These are phyloP conservation scores for Electrophaes corylata DNA, from an alignment of 2,888 invertebrate genomes.

Conservation along the genomic window DNA sequence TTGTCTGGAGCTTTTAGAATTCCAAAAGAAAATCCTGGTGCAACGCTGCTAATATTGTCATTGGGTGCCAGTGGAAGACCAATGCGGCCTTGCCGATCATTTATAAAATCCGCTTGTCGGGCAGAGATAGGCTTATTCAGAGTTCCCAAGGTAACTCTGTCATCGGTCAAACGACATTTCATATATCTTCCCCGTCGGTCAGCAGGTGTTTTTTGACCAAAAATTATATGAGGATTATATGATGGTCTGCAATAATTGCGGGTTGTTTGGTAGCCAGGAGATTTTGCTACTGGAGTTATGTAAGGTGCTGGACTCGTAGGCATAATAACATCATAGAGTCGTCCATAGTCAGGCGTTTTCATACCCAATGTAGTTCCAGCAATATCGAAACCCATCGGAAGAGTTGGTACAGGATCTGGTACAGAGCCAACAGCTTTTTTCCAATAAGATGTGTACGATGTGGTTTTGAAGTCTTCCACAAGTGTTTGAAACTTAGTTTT, in stretches of 20 bases:
- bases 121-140: slow-evolving; percentile 47
- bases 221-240: slow-evolving; percentile 59
- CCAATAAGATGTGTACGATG: slow-evolving; percentile 51
- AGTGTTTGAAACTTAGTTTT: slow-evolving; percentile 51
- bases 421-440: slow-evolving; percentile 44
- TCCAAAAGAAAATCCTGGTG: slow-evolving; percentile 69
- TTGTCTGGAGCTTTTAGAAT: slow-evolving; percentile 54
- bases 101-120: slow-evolving; percentile 56
- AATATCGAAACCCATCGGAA: slow-evolving; percentile 46
- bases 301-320: slow-evolving; percentile 43
- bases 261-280: slow-evolving; percentile 41
- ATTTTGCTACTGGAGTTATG: slow-evolving; percentile 38
- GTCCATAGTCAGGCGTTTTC: slow-evolving; percentile 33
- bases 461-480: slow-evolving; percentile 48
- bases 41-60: slow-evolving; percentile 65
- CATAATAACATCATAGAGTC: slow-evolving; percentile 50
- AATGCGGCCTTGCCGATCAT: slow-evolving; percentile 45
- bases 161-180: slow-evolving; percentile 55
- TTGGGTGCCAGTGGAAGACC: slow-evolving; percentile 63
- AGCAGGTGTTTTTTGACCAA: slow-evolving; percentile 53
- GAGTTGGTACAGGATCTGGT: slow-evolving; percentile 45
- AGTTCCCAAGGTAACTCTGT: slow-evolving; percentile 49
- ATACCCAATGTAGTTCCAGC: slow-evolving; percentile 43
- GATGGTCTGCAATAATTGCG: slow-evolving; percentile 54
- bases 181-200: slow-evolving; percentile 60